Conservation (phyloP, 2,888 invertebrate genomes). For the Gastrophysa polygoni region DNA sequence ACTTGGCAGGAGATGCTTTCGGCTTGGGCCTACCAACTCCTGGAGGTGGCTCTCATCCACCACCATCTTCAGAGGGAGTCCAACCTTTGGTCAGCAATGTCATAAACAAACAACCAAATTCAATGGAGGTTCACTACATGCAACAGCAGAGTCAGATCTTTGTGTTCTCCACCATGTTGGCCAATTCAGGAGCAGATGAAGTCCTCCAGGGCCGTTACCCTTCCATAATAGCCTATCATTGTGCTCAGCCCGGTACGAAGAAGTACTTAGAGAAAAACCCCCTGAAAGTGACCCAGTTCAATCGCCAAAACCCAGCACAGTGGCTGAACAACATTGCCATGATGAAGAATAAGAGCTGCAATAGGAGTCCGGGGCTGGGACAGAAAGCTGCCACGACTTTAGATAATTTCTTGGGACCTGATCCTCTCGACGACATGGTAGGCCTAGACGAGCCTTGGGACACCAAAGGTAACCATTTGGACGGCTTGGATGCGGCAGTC, state of each 20-base stretch:
- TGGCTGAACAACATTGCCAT: constrained; percentile 80
- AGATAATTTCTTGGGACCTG: constrained; percentile 56
- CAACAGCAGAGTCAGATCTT: constrained; percentile 98
- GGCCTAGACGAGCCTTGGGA: constrained; percentile 61
- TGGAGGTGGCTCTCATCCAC: constrained; percentile 48
- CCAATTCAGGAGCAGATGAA: constrained; percentile 93
- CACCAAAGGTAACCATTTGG: constrained; percentile 56
- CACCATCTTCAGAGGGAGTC: constrained; percentile 68
- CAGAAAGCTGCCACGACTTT: constrained; percentile 50
- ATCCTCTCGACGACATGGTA: constrained; percentile 58
- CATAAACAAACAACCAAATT: constrained; percentile 78
- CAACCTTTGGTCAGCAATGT: constrained; percentile 80
- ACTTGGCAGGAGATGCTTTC: constrained; percentile 55
- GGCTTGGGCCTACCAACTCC: constrained; percentile 49
- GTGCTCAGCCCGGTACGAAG: constrained; percentile 93
- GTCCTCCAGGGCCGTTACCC: constrained; percentile 88
- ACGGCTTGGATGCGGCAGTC: constrained; percentile 55
- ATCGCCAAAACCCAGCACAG: constrained; percentile 81
- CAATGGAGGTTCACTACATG: constrained; percentile 86
- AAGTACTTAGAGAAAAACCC: constrained; percentile 95
- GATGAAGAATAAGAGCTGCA: constrained; percentile 73
- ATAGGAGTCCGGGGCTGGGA: constrained; percentile 61
- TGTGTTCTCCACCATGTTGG: constrained; percentile 93
- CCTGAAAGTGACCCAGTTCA: constrained; percentile 83
- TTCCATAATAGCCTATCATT: constrained; percentile 93